phyloP scores from a whole-genome alignment of 2,888 invertebrate species.

The Phortica magna region DNA sequence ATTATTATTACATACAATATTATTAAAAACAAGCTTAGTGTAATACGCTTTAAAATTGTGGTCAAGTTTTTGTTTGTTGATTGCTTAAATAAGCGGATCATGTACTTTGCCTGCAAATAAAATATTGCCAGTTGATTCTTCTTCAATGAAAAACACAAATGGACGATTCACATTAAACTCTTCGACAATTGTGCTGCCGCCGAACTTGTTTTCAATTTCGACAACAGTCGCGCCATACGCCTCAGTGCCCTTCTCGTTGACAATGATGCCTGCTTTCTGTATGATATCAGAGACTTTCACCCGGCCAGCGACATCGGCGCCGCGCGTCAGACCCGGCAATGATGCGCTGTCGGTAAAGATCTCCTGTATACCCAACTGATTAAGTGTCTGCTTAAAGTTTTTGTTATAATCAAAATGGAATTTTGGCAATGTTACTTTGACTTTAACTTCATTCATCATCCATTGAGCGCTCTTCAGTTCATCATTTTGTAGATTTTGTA shows the following conservation, averaged over 20 bases:
- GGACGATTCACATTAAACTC: conserved; percentile 86
- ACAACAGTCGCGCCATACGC: conserved; percentile 84
- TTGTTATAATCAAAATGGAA: conserved; percentile 86
- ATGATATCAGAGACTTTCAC: conserved; percentile 84
- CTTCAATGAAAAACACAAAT: conserved; percentile 89
- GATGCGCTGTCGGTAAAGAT: conserved; percentile 86
- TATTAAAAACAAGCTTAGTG: no score
- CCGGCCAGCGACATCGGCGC: conserved; percentile 80
- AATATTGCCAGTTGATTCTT: conserved; percentile 85
- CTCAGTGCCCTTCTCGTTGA: conserved; percentile 86
- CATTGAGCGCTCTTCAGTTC: conserved; percentile 81
- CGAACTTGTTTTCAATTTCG: conserved; percentile 85
- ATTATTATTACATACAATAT: background rate
- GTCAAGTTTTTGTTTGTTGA: background rate
- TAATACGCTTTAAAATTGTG: background rate
- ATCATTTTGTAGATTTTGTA: conserved; percentile 80
- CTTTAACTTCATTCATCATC: conserved; percentile 81
- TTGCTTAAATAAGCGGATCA: conserved; percentile 79
- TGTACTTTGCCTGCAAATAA: conserved; percentile 86
- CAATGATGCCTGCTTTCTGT: conserved; percentile 87
- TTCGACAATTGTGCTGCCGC: conserved; percentile 79
- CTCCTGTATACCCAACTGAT: conserved; percentile 84
- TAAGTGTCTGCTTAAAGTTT: conserved; percentile 80
- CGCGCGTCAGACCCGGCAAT: conserved; percentile 84
- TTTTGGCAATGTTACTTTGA: conserved; percentile 85